phyloP scores from a whole-genome alignment of 1,140 invertebrate species.

The Tetramorium simillimum region DNA sequence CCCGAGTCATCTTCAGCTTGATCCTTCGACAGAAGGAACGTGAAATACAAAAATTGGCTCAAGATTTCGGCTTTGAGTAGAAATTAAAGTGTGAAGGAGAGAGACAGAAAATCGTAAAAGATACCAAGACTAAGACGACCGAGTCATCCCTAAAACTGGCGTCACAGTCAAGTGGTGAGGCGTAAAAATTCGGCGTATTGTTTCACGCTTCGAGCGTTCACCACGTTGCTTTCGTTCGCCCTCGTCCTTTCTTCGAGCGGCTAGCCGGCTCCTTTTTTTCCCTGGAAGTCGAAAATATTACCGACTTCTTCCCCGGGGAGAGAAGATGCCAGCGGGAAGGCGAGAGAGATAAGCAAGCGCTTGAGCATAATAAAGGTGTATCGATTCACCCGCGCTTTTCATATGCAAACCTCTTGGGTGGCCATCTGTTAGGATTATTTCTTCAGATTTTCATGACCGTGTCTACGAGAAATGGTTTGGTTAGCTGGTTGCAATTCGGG shows the following conservation, averaged over 20 bases:
- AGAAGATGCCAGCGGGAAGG: conserved; percentile 44
- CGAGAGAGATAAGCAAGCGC: conserved; percentile 83
- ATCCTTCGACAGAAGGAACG: neutral
- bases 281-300: conserved; percentile 83
- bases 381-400: conserved; percentile 84
- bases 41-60: conserved; percentile 35
- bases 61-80: neutral
- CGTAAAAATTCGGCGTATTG: conserved; percentile 82
- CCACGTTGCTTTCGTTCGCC: conserved; percentile 59
- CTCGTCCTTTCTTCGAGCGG: neutral
- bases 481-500: conserved; percentile 2
- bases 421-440: conserved; percentile 85
- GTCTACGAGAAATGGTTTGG: conserved; percentile 32
- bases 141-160: conserved; percentile 71
- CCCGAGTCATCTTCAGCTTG: conserved; percentile 47
- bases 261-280: conserved; percentile 63
- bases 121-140: neutral
- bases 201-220: conserved; percentile 77
- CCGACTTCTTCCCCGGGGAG: conserved; percentile 80
- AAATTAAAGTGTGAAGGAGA: conserved; percentile 68
- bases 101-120: conserved; percentile 30
- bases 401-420: conserved; percentile 84
- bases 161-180: conserved; percentile 64
- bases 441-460: conserved; percentile 74
- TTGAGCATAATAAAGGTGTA: conserved; percentile 84